phyloP scores from a whole-genome alignment of 1,140 invertebrate species.

The Drosophila equinoxialis region DNA sequence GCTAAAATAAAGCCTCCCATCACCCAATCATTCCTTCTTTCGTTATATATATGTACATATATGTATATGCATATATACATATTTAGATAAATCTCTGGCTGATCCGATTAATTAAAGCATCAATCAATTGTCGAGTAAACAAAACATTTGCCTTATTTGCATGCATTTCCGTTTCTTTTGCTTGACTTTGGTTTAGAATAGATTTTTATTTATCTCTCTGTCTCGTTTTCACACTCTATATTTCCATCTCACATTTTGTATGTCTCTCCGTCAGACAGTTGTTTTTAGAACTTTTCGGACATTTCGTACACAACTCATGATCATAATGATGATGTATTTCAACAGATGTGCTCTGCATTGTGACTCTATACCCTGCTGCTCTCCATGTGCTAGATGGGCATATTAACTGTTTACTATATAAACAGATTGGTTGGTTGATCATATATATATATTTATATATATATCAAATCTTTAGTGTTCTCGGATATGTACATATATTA shows the following conservation, averaged over 20 bases:
- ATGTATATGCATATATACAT: conserved; percentile 3
- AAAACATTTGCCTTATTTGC: conserved; percentile 51
- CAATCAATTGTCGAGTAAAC: conserved; percentile 65
- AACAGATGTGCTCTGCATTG: conserved; percentile 68
- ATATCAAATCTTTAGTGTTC: too few species aligned
- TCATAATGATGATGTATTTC: conserved; percentile 63
- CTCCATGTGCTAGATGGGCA: too few species aligned
- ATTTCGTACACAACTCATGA: conserved; percentile 53
- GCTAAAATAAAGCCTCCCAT: conserved; percentile 33
- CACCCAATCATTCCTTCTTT: neutral
- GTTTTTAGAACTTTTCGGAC: conserved; percentile 73
- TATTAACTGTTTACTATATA: too few species aligned
- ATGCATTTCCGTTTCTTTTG: conserved; percentile 24
- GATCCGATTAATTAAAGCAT: conserved; percentile 51
- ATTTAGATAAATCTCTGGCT: conserved; percentile 16
- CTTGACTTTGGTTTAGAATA: conserved; percentile 39
- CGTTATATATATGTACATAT: neutral
- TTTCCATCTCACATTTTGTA: conserved; percentile 15
- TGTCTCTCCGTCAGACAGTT: conserved; percentile 48
- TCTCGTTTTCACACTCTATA: neutral
- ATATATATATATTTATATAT: too few species aligned
- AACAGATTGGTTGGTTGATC: too few species aligned
- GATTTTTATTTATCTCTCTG: conserved; percentile 4
- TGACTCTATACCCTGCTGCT: conserved; percentile 20
- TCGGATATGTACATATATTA: too few species aligned